These are phyloP conservation scores for Platichthys flesus DNA, from an alignment of 2,113 vertebrate genomes.

Conservation along the genomic window DNA sequence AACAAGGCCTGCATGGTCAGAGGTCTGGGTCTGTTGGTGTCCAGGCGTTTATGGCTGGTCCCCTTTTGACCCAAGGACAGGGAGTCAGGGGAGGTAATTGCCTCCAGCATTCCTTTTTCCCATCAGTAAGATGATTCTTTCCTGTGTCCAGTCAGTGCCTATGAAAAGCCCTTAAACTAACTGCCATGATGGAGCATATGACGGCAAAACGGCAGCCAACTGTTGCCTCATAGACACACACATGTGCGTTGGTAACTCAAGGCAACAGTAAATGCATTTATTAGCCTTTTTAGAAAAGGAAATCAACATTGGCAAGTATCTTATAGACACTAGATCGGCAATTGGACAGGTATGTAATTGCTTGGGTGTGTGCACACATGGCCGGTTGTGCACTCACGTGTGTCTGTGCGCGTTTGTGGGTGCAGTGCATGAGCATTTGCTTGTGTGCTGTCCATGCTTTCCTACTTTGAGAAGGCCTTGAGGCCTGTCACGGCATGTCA, in stretches of 20 bases:
- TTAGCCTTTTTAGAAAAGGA: neutral
- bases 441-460: slow-evolving; percentile 31
- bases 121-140: slow-evolving; percentile 53
- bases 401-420: slow-evolving; percentile 24
- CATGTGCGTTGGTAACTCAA: neutral
- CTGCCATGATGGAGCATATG: slow-evolving; percentile 11
- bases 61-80: slow-evolving; percentile 68
- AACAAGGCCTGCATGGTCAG: slow-evolving; percentile 70
- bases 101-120: slow-evolving; percentile 61
- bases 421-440: slow-evolving; percentile 27
- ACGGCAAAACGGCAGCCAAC: neutral
- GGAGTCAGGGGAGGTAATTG: slow-evolving; percentile 59
- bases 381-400: neutral
- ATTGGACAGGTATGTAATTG: slow-evolving; percentile 38
- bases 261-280: neutral
- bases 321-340: neutral
- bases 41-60: slow-evolving; percentile 67
- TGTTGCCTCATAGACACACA: neutral
- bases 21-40: slow-evolving; percentile 75
- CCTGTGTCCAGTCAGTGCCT: slow-evolving; percentile 26
- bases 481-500: slow-evolving; percentile 65
- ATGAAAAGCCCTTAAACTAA: slow-evolving; percentile 28
- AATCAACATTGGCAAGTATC: slow-evolving; percentile 8
- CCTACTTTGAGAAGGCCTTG: slow-evolving; percentile 47
- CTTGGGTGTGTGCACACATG: neutral